A percentile compares a stretch with the other conserved stretches of the same genome.
These are phyloP conservation scores for Coendou prehensilis DNA, from an alignment of 2,797 vertebrate species.

Conservation along the genomic window DNA sequence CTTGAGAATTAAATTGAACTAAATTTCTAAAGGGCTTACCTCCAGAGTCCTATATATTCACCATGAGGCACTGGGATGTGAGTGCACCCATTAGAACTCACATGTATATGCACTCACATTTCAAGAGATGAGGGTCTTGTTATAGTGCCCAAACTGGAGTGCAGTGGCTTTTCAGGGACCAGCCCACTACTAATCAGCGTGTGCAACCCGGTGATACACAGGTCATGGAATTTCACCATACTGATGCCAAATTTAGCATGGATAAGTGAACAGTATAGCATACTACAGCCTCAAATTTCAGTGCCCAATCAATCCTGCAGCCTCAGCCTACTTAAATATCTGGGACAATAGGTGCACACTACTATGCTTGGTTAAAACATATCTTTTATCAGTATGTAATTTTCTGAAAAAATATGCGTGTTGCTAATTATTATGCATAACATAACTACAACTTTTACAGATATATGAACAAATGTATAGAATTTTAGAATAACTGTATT, in stretches of 20 bases:
- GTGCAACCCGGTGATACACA: not conserved
- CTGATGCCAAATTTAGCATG: not conserved
- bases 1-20: not conserved
- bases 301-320: not conserved
- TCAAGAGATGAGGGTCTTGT: not conserved
- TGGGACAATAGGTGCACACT: not conserved
- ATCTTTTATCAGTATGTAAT: not conserved
- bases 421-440: not conserved
- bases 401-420: not conserved
- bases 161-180: not conserved
- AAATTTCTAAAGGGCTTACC: not conserved
- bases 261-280: not conserved
- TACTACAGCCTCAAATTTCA: not conserved
- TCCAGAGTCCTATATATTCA: not conserved
- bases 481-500: conserved; percentile 23
- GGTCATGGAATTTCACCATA: not conserved
- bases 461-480: not conserved
- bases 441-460: not conserved
- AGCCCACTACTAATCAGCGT: not conserved
- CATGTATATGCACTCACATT: not conserved
- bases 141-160: not conserved
- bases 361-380: not conserved
- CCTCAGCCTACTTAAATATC: not conserved
- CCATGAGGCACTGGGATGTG: not conserved
- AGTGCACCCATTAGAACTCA: not conserved